These are phyloP conservation scores for Dinomys branickii DNA, from an alignment of 2,113 vertebrate species.

Conservation along the genomic window DNA sequence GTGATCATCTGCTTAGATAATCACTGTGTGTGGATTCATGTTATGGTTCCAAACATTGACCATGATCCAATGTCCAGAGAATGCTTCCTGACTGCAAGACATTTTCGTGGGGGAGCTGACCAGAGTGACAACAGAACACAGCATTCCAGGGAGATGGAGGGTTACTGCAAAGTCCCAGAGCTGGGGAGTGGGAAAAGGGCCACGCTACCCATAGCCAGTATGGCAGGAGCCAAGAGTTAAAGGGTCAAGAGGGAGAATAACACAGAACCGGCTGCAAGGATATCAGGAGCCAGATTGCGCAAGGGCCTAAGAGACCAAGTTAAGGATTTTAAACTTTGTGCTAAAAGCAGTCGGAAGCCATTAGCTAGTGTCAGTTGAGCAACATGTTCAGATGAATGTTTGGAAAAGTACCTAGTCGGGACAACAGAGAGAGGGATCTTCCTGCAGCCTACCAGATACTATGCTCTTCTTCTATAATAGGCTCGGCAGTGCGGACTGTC, in stretches of 20 bases:
- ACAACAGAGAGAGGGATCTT: rapidly evolving
- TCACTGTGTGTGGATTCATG: not conserved
- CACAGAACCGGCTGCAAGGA: not conserved
- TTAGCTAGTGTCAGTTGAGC: rapidly evolving
- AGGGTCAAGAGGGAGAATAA: not conserved
- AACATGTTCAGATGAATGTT: not conserved
- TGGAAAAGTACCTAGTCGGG: not conserved
- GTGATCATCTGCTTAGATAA: not conserved
- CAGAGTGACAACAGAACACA: not conserved
- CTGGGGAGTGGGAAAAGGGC: too few species aligned
- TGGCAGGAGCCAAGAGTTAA: not conserved
- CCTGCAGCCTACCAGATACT: rapidly evolving
- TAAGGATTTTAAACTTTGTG: not conserved
- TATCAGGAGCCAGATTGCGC: not conserved
- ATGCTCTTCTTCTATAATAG: rapidly evolving
- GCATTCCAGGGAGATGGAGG: not conserved
- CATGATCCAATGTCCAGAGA: not conserved
- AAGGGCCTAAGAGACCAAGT: not conserved
- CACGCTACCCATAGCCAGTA: rapidly evolving
- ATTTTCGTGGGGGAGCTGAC: not conserved
- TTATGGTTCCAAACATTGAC: not conserved
- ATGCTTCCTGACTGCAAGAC: not conserved
- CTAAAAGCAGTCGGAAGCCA: not conserved
- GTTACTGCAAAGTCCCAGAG: not conserved
- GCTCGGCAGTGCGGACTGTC: rapidly evolving